These are phyloP conservation scores for Apoda limacodes DNA, from an alignment of 2,888 invertebrate genomes.

Conservation along the genomic window DNA sequence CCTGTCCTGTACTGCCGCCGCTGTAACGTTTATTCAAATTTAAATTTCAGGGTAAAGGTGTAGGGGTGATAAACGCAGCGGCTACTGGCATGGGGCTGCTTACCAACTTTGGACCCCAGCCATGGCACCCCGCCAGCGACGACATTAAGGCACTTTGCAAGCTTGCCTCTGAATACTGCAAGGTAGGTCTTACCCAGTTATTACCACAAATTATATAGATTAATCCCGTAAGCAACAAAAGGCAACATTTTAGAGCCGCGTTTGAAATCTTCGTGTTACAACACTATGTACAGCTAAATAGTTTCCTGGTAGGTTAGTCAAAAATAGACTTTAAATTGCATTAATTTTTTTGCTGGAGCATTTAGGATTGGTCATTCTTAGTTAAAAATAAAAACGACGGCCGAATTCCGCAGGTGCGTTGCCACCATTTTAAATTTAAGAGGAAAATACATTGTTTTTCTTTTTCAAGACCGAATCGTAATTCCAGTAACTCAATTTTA, in stretches of 20 bases:
- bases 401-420: too few relatives aligned
- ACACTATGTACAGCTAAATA: background rate
- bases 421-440: too few relatives aligned
- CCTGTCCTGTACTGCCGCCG: too few relatives aligned
- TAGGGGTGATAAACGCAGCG: slow-evolving; percentile 88
- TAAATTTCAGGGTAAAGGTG: slow-evolving; percentile 69
- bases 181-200: slow-evolving; percentile 44
- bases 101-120: slow-evolving; percentile 77
- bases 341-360: too few relatives aligned
- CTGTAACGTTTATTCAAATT: too few relatives aligned
- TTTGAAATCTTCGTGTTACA: too few relatives aligned
- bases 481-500: too few relatives aligned
- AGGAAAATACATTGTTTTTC: too few relatives aligned
- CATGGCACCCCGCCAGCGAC: slow-evolving; percentile 84
- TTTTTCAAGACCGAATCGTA: too few relatives aligned
- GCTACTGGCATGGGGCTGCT: slow-evolving; percentile 86
- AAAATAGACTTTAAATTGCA: too few relatives aligned
- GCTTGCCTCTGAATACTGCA: slow-evolving; percentile 74
- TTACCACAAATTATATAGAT: background rate
- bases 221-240: background rate
- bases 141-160: slow-evolving; percentile 72
- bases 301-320: too few relatives aligned
- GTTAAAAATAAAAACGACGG: background rate
- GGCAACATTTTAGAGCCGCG: background rate
- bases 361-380: background rate